These are phyloP conservation scores for Ditula angustiorana DNA, from an alignment of 2,888 invertebrate genomes.

Conservation along the genomic window DNA sequence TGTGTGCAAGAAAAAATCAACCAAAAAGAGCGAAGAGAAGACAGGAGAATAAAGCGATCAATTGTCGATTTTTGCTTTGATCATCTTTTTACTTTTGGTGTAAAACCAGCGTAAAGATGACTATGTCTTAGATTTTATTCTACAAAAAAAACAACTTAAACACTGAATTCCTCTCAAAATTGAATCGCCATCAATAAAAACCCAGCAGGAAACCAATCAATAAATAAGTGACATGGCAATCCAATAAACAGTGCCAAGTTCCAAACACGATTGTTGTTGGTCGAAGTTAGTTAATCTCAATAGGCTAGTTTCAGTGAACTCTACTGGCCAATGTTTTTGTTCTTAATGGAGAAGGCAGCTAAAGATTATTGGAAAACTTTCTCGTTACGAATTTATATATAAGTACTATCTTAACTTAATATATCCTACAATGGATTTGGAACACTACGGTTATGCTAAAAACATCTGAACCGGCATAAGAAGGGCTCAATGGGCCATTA, in stretches of 20 bases:
- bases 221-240: slow-evolving; percentile 49
- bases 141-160: too few species aligned
- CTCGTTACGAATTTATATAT: slow-evolving; percentile 46
- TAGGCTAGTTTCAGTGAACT: slow-evolving; percentile 55
- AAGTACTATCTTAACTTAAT: slow-evolving; percentile 10
- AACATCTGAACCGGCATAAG: too few species aligned
- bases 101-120: too few species aligned
- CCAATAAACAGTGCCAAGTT: slow-evolving; percentile 58
- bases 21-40: too few species aligned
- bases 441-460: not conserved
- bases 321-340: slow-evolving; percentile 54
- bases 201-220: slow-evolving; percentile 12
- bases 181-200: not conserved
- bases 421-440: not conserved
- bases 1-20: too few species aligned
- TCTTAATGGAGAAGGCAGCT: slow-evolving; percentile 51
- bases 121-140: too few species aligned
- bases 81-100: too few species aligned
- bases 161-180: not conserved
- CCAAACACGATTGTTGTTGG: slow-evolving; percentile 62
- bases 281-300: slow-evolving; percentile 67
- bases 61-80: too few species aligned
- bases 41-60: too few species aligned
- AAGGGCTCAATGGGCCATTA: too few species aligned
- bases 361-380: slow-evolving; percentile 64